Conservation (phyloP, 2,113 vertebrate genomes). For the Xiphophorus maculatus region DNA sequence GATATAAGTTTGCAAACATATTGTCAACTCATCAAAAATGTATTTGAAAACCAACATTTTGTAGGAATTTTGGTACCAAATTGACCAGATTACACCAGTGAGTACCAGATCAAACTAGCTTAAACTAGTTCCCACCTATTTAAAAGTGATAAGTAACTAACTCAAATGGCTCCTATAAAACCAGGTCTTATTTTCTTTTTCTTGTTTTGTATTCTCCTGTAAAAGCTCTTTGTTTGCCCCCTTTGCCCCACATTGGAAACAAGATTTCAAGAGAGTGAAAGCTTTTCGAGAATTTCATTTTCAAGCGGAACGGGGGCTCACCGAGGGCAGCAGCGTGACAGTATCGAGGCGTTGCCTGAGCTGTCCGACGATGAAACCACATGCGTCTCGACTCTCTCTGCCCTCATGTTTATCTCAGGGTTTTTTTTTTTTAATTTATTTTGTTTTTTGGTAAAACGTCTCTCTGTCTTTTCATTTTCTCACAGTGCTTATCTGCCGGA, state of each 20-base stretch:
- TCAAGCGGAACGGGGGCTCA: slow-evolving; percentile 37
- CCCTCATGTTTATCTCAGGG: slow-evolving; percentile 37
- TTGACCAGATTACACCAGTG: no score
- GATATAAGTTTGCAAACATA: no score
- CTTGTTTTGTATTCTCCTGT: background rate
- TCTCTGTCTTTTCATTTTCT: slow-evolving; percentile 49
- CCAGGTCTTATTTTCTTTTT: background rate
- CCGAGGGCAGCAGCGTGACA: slow-evolving; percentile 53
- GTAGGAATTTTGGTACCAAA: no score
- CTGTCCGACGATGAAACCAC: slow-evolving; percentile 23
- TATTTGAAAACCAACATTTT: no score
- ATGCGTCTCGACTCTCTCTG: slow-evolving; percentile 35
- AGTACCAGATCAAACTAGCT: background rate
- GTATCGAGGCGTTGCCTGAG: slow-evolving; percentile 5
- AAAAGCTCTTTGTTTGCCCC: slow-evolving; percentile 28
- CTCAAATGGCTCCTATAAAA: background rate
- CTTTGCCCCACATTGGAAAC: slow-evolving; percentile 35
- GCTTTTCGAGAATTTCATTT: slow-evolving; percentile 61
- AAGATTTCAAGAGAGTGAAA: slow-evolving; percentile 50
- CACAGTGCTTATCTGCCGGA: slow-evolving; percentile 54
- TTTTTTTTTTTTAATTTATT: background rate
- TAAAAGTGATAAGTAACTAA: background rate
- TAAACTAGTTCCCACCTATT: background rate
- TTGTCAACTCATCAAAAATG: no score
- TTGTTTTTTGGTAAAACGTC: slow-evolving; percentile 11